Base-by-base conservation (phyloP, 2,888 invertebrate genomes). In the Yponomeuta evonymella region DNA sequence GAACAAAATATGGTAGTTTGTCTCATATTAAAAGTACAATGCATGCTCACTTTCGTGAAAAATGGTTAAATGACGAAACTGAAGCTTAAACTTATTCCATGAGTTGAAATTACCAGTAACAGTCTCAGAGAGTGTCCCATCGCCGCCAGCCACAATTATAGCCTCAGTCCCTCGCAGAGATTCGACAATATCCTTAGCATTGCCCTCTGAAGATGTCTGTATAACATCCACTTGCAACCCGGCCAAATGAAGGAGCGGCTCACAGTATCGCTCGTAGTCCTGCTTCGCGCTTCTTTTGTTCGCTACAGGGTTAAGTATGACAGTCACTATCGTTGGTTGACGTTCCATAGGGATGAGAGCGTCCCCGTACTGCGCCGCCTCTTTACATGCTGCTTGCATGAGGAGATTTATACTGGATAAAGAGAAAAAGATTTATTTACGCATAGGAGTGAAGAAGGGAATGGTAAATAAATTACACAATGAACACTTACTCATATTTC, bases 81-180 rank as follows among this genome's bases (percentile, higher is more conserved):
- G 15, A 62, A 62, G 62, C 4, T 4, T 62, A 62, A 62, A 62
- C 15, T 29, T 9, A 15, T 1, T 3, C 12, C 12, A 58, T 15
- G 10, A 15, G 1, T 33, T 6, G 23, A 65, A 33, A 64, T 66
- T 79, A 92, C 93, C 94, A 71, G 96, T 96, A 51, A 96, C 90
- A 72, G 97, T 97, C 92, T 99, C 99, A 0, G 97, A 96, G 1
- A 98, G 83, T 0, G 98, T 98, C 1, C 98, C 99, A 93, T 98
- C 98, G 2, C 99, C 99, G 3, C 99, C 99, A 70, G 98, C 99
- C 0, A 98, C 95, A 70, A 98, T 93, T 72, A 99, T 95, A 62
- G 96, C 96, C 89, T 98, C 97, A 0, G 96, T 96, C 9, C 95
- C 94, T 63, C 94, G 94, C 75, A 98, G 90, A 72, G 95, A 94